These are phyloP conservation scores for Meloidogyne hapla DNA, from an alignment of 1,140 invertebrate species.

Conservation along the genomic window DNA sequence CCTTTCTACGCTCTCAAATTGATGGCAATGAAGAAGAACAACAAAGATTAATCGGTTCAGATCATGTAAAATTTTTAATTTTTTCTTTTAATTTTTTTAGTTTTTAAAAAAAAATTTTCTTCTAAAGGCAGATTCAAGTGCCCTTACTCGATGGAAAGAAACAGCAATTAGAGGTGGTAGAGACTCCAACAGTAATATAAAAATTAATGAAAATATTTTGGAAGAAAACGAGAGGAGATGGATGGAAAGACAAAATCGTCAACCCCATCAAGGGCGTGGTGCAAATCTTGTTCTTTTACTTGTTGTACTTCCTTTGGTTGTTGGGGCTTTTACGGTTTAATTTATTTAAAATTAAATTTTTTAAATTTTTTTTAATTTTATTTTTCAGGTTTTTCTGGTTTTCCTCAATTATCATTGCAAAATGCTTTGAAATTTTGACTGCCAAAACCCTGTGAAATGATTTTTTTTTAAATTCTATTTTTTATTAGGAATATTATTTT, in stretches of 20 bases:
- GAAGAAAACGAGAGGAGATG: neutral
- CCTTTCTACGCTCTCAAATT: slow-evolving; percentile 19
- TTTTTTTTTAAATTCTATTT: too few relatives aligned
- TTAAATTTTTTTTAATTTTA: neutral
- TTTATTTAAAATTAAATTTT: too few relatives aligned
- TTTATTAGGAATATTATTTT: too few relatives aligned
- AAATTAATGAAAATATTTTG: neutral
- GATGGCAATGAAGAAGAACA: neutral
- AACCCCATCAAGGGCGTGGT: neutral
- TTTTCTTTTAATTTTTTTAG: neutral
- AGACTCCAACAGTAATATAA: neutral
- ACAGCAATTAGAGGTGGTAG: neutral
- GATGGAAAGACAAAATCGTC: neutral
- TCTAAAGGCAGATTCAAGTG: neutral
- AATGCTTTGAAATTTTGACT: slow-evolving; percentile 16
- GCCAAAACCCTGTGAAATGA: neutral
- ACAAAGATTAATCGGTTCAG: neutral
- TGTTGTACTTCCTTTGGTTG: slow-evolving; percentile 21
- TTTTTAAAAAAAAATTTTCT: neutral
- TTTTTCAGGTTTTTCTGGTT: slow-evolving; percentile 18
- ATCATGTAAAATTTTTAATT: neutral
- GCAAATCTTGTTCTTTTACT: slow-evolving; percentile 17
- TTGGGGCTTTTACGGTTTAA: slow-evolving; percentile 23
- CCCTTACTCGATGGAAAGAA: neutral
- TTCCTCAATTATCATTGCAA: slow-evolving; percentile 34